These are phyloP conservation scores for Bimastos eiseni DNA, from an alignment of 2,888 invertebrate species.

Conservation along the genomic window DNA sequence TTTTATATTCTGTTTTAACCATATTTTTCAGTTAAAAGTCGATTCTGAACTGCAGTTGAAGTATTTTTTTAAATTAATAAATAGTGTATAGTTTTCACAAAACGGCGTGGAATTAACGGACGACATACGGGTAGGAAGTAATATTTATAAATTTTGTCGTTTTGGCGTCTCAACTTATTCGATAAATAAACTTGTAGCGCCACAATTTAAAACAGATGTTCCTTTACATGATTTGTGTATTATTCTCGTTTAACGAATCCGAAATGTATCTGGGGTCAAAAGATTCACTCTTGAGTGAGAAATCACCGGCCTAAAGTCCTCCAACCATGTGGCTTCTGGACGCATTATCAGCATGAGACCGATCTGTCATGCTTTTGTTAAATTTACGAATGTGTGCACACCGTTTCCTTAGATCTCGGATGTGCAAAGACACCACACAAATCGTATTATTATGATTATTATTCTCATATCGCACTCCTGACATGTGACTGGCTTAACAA, in stretches of 20 bases:
- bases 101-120: neutral
- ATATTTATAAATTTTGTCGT: neutral
- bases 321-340: too few species aligned
- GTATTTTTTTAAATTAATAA: neutral
- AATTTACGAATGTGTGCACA: too few species aligned
- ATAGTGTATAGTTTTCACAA: neutral
- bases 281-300: neutral
- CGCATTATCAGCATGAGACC: too few species aligned
- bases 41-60: neutral
- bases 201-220: neutral
- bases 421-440: too few species aligned
- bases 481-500: too few species aligned
- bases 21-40: neutral
- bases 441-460: too few species aligned
- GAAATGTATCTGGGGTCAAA: neutral
- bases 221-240: neutral
- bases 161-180: neutral
- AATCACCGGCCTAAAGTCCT: neutral
- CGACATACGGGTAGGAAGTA: neutral
- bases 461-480: too few species aligned
- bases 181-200: neutral
- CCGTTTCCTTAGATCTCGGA: too few species aligned
- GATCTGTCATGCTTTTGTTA: too few species aligned
- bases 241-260: neutral
- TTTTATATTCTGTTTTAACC: neutral